Percentiles rank a stretch among this genome's conserved stretches.
These are phyloP conservation scores for Microcebus jonahi DNA, from an alignment of 2,113 vertebrate species.

Conservation along the genomic window DNA sequence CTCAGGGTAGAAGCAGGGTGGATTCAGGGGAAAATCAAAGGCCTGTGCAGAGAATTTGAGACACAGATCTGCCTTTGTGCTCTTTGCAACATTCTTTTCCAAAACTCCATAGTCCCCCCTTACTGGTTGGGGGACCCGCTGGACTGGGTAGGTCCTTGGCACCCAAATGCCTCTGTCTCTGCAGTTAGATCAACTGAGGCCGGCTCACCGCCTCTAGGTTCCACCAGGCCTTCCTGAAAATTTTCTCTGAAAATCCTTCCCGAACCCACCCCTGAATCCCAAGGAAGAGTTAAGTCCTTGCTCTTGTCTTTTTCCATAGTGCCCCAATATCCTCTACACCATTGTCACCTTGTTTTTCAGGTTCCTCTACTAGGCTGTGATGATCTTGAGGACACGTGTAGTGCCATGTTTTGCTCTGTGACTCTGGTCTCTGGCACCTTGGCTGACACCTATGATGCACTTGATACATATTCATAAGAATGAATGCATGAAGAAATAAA, in stretches of 20 bases:
- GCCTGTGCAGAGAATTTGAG: no score
- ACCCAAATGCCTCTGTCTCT: background rate
- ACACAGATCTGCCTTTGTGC: no score
- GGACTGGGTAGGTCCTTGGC: background rate
- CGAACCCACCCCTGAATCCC: background rate
- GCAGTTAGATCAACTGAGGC: no score
- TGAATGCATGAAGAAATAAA: background rate
- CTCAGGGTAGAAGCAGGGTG: background rate
- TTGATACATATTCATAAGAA: background rate
- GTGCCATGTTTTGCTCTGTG: background rate
- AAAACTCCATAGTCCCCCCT: accelerated
- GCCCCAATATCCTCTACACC: background rate
- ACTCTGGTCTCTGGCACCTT: background rate
- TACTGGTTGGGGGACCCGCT: background rate
- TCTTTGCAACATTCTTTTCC: background rate
- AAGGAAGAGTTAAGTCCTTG: background rate
- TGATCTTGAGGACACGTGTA: background rate
- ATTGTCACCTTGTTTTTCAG: background rate
- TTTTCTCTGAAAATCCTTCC: background rate
- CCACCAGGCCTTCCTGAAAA: background rate
- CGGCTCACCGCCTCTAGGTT: background rate
- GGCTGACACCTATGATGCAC: background rate
- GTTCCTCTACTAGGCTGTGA: background rate
- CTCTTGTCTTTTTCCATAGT: background rate
- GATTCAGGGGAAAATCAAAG: background rate